phyloP scores from a whole-genome alignment of 2,888 invertebrate species.

The Nineta flava region DNA sequence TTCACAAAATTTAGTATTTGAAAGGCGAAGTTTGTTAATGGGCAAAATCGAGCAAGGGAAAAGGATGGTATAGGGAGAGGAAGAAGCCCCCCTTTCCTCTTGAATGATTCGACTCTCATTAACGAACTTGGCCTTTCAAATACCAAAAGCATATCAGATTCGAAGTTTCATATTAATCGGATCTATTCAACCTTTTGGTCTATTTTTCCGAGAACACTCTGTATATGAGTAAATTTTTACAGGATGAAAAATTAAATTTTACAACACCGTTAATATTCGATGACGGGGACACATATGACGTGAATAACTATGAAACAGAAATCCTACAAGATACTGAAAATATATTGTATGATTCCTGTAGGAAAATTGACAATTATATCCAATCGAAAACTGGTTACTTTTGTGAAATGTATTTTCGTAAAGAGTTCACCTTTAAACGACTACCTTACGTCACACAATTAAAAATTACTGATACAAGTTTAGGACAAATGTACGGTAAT shows the following conservation, averaged over 20 bases:
- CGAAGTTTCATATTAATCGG: too few relatives aligned
- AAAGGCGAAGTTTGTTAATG: too few relatives aligned
- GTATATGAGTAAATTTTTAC: too few relatives aligned
- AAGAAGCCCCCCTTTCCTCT: too few relatives aligned
- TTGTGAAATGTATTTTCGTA: not conserved
- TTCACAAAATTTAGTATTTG: not conserved
- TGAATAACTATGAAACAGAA: not conserved
- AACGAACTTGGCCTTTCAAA: too few relatives aligned
- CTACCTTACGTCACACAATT: constrained; percentile 32
- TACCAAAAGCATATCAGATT: too few relatives aligned
- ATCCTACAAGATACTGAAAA: not conserved
- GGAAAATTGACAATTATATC: not conserved
- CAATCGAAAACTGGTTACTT: not conserved
- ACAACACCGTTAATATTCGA: not conserved
- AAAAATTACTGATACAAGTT: constrained; percentile 34
- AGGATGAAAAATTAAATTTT: not conserved
- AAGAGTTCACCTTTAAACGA: not conserved
- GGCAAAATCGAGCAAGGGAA: too few relatives aligned
- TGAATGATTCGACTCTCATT: too few relatives aligned
- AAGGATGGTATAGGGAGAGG: too few relatives aligned
- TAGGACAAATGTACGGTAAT: constrained; percentile 24
- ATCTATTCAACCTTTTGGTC: too few relatives aligned
- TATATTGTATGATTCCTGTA: not conserved
- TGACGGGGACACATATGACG: not conserved
- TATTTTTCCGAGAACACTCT: too few relatives aligned